A percentile compares a stretch with the other conserved stretches of the same genome.
These are phyloP conservation scores for Reticulitermes lucifugus DNA, from an alignment of 2,888 invertebrate species.

Conservation along the genomic window DNA sequence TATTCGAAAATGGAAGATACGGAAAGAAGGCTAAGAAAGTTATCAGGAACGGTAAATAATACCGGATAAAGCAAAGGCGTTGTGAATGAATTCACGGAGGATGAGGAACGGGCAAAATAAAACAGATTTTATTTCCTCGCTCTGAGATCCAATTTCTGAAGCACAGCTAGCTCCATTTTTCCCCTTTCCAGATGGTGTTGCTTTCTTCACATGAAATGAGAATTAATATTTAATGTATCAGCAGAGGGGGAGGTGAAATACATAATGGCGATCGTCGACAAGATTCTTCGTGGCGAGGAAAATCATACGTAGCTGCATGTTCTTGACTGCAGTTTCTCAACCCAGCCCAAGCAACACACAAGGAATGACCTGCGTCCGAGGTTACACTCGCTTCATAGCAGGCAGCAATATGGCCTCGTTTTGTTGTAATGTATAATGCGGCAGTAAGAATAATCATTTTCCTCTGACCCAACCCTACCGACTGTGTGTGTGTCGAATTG, in stretches of 20 bases:
- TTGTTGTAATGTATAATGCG: too few relatives aligned
- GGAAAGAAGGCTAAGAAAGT: not conserved
- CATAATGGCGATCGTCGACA: slow-evolving; percentile 11
- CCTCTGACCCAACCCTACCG: too few relatives aligned
- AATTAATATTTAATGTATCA: slow-evolving; percentile 40
- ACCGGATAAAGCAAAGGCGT: not conserved
- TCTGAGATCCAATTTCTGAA: not conserved
- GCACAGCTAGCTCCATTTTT: not conserved
- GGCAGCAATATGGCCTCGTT: too few relatives aligned
- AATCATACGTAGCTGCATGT: too few relatives aligned
- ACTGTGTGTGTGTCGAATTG: too few relatives aligned
- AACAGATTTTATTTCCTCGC: not conserved
- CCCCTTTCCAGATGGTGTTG: not conserved
- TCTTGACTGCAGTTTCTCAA: too few relatives aligned
- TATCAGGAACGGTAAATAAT: slow-evolving; percentile 17
- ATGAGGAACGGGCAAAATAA: not conserved
- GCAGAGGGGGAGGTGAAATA: not conserved
- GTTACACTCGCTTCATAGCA: too few relatives aligned
- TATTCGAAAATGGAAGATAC: not conserved
- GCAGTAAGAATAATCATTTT: too few relatives aligned
- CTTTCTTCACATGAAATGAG: slow-evolving; percentile 34
- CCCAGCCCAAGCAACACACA: too few relatives aligned
- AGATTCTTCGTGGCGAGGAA: not conserved
- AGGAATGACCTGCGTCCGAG: too few relatives aligned
- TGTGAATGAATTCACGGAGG: not conserved